phyloP scores from a whole-genome alignment of 2,113 vertebrate genomes.

The Aplodontia rufa region DNA sequence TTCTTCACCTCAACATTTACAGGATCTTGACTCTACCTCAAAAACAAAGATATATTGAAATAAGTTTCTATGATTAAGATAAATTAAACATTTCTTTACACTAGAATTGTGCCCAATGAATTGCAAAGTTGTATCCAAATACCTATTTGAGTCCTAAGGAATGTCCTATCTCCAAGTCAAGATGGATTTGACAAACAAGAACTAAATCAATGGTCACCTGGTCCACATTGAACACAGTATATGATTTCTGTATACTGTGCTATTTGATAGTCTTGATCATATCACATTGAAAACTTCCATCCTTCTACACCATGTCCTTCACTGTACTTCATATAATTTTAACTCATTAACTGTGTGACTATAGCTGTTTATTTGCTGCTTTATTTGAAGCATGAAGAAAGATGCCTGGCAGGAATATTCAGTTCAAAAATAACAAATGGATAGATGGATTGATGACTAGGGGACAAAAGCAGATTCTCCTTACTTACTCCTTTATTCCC shows the following conservation, averaged over 20 bases:
- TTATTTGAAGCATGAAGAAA: not conserved
- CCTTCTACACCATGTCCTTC: not conserved
- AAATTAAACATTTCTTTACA: not conserved
- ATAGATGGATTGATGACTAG: not conserved
- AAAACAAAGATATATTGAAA: not conserved
- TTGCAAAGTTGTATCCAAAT: not conserved
- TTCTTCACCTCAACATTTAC: not conserved
- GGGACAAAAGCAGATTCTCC: not conserved
- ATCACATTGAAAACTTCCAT: not conserved
- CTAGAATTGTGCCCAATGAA: not conserved
- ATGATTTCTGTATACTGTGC: not conserved
- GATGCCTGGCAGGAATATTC: not conserved
- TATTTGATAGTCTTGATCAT: not conserved
- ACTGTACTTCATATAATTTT: not conserved
- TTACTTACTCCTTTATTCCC: not conserved
- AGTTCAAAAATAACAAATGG: slow-evolving; percentile 1
- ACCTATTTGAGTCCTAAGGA: not conserved
- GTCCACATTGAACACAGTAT: not conserved
- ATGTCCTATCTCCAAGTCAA: not conserved
- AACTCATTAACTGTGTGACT: not conserved
- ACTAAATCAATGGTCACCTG: not conserved
- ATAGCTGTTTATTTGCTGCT: not conserved
- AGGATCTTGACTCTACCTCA: not conserved
- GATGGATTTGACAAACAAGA: not conserved
- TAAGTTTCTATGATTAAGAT: not conserved